Conservation (phyloP, 2,888 invertebrate genomes). For the Pilophorus perplexus region DNA sequence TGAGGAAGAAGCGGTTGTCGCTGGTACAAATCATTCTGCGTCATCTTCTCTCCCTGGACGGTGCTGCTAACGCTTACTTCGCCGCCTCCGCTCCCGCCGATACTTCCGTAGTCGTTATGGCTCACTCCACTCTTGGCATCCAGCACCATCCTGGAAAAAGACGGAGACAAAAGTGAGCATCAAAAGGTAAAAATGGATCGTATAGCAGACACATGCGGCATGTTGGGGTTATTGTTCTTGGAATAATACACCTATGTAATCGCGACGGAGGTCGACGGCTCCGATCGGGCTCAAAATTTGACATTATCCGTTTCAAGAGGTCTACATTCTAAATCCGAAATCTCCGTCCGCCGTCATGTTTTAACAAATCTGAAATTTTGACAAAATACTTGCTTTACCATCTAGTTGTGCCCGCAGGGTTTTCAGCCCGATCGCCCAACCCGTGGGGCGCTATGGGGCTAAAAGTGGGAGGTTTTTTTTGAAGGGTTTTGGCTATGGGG, state of each 20-base stretch:
- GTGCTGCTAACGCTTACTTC: slow-evolving; percentile 40
- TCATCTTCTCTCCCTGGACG: slow-evolving; percentile 51
- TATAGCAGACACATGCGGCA: background rate
- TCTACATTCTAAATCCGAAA: too few species aligned
- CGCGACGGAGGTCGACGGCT: too few species aligned
- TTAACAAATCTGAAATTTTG: background rate
- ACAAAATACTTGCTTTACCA: too few species aligned
- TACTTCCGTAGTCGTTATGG: slow-evolving; percentile 63
- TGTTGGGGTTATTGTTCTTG: too few species aligned
- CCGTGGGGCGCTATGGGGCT: too few species aligned
- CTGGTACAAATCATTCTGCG: slow-evolving; percentile 59
- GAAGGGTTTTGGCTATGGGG: too few species aligned
- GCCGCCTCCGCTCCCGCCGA: slow-evolving; percentile 52
- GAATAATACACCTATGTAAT: too few species aligned
- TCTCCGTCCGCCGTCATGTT: background rate
- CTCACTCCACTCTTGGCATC: slow-evolving; percentile 60
- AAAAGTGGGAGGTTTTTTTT: too few species aligned
- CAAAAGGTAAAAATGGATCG: background rate
- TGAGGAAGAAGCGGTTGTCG: slow-evolving; percentile 58
- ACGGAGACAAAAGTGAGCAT: background rate
- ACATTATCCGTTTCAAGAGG: too few species aligned
- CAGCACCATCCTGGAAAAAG: slow-evolving; percentile 62
- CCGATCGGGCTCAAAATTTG: too few species aligned
- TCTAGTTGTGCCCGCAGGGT: too few species aligned
- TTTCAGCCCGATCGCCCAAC: too few species aligned